These are phyloP conservation scores for Loripinus fragilis DNA, from an alignment of 2,888 invertebrate genomes.

Conservation along the genomic window DNA sequence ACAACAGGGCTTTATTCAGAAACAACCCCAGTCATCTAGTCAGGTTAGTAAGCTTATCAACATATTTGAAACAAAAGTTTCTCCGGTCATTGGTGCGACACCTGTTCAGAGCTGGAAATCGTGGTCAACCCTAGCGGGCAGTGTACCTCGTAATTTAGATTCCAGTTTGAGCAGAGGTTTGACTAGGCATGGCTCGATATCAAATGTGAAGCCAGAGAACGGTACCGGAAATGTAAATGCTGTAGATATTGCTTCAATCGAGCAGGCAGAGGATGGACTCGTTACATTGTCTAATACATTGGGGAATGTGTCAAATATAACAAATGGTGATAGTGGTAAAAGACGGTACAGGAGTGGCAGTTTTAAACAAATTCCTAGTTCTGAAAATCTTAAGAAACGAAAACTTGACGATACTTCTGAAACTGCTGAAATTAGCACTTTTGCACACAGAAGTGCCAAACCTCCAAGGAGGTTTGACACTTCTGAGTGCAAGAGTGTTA, in stretches of 20 bases:
- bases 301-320: not conserved
- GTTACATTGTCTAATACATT: no score
- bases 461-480: no score
- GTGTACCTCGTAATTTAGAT: not conserved
- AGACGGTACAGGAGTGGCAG: not conserved
- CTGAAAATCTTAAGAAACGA: not conserved
- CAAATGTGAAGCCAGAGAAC: no score
- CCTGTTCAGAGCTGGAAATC: constrained; percentile 17
- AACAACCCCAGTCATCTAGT: constrained; percentile 56
- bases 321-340: not conserved
- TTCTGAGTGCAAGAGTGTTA: no score
- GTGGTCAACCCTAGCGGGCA: not conserved
- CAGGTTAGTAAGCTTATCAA: constrained; percentile 68
- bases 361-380: not conserved
- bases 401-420: not conserved
- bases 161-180: not conserved
- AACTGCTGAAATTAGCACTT: no score
- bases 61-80: constrained; percentile 51
- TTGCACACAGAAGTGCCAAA: no score
- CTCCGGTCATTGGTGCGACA: constrained; percentile 16
- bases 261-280: no score
- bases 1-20: constrained; percentile 68
- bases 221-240: no score
- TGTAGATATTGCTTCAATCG: no score
- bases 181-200: no score